Percentiles rank a stretch among this genome's conserved stretches.
Conservation (phyloP, 2,888 invertebrate species). For the Sepioteuthis lessoniana region DNA sequence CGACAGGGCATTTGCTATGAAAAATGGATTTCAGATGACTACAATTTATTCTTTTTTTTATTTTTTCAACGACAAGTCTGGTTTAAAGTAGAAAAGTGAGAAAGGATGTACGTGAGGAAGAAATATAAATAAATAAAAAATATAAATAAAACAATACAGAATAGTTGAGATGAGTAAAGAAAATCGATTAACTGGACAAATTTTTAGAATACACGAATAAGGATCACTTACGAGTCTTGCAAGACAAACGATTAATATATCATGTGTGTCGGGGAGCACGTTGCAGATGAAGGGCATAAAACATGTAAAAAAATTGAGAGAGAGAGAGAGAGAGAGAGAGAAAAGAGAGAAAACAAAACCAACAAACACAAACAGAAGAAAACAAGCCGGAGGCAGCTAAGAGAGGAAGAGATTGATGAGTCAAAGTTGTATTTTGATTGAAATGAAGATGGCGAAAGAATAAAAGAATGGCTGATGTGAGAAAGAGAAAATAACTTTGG, state of each 20-base stretch:
- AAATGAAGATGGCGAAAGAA: not conserved
- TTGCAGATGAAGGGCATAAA: not conserved
- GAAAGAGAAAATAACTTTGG: not conserved
- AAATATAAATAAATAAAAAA: not conserved
- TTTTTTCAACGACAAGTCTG: no score
- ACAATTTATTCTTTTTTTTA: no score
- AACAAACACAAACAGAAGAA: not conserved
- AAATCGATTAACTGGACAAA: not conserved
- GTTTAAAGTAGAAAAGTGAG: no score
- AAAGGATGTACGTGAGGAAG: no score
- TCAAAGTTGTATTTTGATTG: not conserved
- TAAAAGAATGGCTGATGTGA: not conserved
- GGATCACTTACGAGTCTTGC: not conserved
- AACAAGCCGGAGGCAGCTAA: not conserved
- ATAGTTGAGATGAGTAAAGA: not conserved
- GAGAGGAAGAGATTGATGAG: conserved; percentile 33
- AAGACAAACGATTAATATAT: not conserved
- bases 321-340: no score
- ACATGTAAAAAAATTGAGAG: not conserved
- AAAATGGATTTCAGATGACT: no score
- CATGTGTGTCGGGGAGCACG: not conserved
- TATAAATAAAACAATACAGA: not conserved
- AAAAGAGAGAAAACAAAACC: no score
- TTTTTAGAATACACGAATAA: not conserved
- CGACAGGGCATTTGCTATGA: no score